Conservation (phyloP, 2,797 vertebrate genomes). For the Thunnus albacares region DNA sequence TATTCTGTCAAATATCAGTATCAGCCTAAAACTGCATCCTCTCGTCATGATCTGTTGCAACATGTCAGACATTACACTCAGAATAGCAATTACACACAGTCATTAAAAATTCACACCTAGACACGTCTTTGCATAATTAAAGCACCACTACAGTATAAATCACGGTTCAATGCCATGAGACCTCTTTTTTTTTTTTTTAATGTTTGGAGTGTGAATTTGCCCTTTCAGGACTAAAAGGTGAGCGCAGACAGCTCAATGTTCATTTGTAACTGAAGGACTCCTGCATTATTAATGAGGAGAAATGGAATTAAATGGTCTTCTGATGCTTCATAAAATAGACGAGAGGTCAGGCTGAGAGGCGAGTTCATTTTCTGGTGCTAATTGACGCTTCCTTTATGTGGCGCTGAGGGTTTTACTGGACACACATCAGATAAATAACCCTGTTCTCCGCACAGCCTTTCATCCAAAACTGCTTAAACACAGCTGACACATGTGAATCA, state of each 20-base stretch:
- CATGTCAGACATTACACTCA: conserved; percentile 23
- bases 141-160: no score
- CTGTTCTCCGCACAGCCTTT: neutral
- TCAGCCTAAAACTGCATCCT: no score
- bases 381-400: conserved; percentile 25
- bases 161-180: neutral
- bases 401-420: neutral
- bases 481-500: neutral
- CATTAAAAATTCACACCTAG: neutral
- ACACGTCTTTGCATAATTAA: no score
- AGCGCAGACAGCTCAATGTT: conserved; percentile 15
- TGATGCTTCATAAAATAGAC: conserved; percentile 49
- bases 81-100: neutral
- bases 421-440: conserved; percentile 31
- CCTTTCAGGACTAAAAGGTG: conserved; percentile 30
- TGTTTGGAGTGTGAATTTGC: neutral
- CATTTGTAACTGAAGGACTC: conserved; percentile 27
- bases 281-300: conserved; percentile 70
- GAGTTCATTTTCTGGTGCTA: conserved; percentile 16
- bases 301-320: conserved; percentile 61
- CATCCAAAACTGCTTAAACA: neutral
- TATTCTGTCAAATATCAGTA: no score
- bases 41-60: neutral
- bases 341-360: conserved; percentile 21
- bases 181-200: neutral